phyloP scores from a whole-genome alignment of 2,888 invertebrate genomes.

The Phanerotoma sp. region DNA sequence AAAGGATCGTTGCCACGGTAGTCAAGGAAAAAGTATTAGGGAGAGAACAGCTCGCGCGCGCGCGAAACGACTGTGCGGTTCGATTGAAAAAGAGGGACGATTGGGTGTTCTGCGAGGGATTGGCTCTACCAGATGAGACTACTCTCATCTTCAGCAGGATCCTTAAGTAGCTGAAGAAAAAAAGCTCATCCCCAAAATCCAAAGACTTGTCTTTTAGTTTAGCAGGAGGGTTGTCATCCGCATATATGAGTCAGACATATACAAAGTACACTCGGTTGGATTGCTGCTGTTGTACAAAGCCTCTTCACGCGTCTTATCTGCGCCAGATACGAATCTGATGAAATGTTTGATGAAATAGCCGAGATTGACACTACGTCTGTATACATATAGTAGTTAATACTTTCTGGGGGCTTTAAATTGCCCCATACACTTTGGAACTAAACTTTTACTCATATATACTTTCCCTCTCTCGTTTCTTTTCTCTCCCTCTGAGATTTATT shows the following conservation, averaged over 20 bases:
- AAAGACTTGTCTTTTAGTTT: neutral
- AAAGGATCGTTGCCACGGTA: slow-evolving; percentile 28
- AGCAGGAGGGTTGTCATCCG: slow-evolving; percentile 18
- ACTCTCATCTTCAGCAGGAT: slow-evolving; percentile 12
- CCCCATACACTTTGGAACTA: neutral
- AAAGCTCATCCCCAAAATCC: slow-evolving; percentile 19
- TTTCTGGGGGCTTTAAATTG: too few species aligned
- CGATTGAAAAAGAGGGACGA: slow-evolving; percentile 18
- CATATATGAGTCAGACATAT: slow-evolving; percentile 50
- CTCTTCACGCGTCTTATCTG: slow-evolving; percentile 20
- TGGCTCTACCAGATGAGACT: slow-evolving; percentile 19
- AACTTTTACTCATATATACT: neutral
- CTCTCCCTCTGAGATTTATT: slow-evolving; percentile 4
- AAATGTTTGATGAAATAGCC: neutral
- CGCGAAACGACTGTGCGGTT: slow-evolving; percentile 29
- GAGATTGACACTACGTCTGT: neutral
- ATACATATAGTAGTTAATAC: too few species aligned
- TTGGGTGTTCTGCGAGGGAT: slow-evolving; percentile 13
- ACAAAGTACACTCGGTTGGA: slow-evolving; percentile 43
- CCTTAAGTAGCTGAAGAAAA: slow-evolving; percentile 18
- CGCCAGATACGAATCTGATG: slow-evolving; percentile 6
- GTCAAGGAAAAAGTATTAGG: slow-evolving; percentile 25
- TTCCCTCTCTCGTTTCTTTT: neutral
- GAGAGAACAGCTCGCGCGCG: slow-evolving; percentile 32
- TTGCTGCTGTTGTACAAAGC: slow-evolving; percentile 37